Conservation (phyloP, 2,888 invertebrate genomes). For the Omphaloscelis lunosa region DNA sequence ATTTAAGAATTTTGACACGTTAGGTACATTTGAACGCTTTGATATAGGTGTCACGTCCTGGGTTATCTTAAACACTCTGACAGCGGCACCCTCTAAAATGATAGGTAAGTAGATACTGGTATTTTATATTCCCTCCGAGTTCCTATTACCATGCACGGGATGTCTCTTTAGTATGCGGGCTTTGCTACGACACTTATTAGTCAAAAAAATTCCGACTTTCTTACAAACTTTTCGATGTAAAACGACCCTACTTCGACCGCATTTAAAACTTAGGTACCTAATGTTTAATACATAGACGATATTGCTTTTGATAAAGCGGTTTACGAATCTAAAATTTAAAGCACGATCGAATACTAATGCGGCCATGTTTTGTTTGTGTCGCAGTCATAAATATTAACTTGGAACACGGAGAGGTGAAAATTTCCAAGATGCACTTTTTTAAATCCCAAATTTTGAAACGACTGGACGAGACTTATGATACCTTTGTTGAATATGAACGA, state of each 20-base stretch:
- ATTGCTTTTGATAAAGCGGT: slow-evolving; percentile 90
- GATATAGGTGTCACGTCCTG: slow-evolving; percentile 80
- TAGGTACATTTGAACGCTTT: slow-evolving; percentile 73
- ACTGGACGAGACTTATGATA: slow-evolving; percentile 32
- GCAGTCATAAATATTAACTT: slow-evolving; percentile 86
- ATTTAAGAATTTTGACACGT: slow-evolving; percentile 75
- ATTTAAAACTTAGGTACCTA: slow-evolving; percentile 87
- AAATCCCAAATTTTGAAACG: slow-evolving; percentile 51
- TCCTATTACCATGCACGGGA: slow-evolving; percentile 86
- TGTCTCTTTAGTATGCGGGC: slow-evolving; percentile 88
- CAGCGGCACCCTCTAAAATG: slow-evolving; percentile 80
- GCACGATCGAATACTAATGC: slow-evolving; percentile 88
- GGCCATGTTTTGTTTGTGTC: slow-evolving; percentile 85
- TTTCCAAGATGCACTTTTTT: slow-evolving; percentile 67
- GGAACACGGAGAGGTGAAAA: slow-evolving; percentile 80
- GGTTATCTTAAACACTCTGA: slow-evolving; percentile 81
- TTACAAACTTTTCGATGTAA: slow-evolving; percentile 82
- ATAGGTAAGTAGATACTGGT: slow-evolving; percentile 80
- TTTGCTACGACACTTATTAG: slow-evolving; percentile 87
- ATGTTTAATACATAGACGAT: slow-evolving; percentile 89
- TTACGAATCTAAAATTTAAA: slow-evolving; percentile 90
- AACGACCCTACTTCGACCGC: slow-evolving; percentile 80
- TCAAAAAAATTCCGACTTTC: slow-evolving; percentile 88
- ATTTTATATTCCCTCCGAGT: slow-evolving; percentile 88
- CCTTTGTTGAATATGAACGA: slow-evolving; percentile 49